phyloP scores from a whole-genome alignment of 2,113 vertebrate species.

The Kryptolebias marmoratus region DNA sequence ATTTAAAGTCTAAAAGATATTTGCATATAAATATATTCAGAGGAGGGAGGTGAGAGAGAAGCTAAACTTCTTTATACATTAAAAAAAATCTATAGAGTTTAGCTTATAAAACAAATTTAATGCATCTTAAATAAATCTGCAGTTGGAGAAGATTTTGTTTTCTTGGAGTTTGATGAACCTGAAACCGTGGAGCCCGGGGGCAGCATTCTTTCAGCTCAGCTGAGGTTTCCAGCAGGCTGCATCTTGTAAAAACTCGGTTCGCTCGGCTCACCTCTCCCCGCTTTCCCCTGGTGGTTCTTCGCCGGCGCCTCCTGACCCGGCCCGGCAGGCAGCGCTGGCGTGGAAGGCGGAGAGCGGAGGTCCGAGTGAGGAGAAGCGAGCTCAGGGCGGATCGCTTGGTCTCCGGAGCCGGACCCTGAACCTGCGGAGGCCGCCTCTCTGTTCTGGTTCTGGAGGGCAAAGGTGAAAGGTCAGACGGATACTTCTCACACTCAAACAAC shows the following conservation, averaged over 20 bases:
- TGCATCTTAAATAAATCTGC: no score
- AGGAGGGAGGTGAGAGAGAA: no score
- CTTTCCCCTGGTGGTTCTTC: slow-evolving; percentile 44
- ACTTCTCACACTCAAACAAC: not conserved
- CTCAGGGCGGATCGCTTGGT: slow-evolving; percentile 41
- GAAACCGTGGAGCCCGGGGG: slow-evolving; percentile 31
- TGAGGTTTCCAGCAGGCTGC: slow-evolving; percentile 44
- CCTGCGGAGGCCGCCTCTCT: slow-evolving; percentile 30
- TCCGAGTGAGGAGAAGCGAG: slow-evolving; percentile 32
- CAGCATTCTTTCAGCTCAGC: slow-evolving; percentile 61
- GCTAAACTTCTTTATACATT: no score
- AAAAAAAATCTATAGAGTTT: no score
- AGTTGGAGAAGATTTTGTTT: no score
- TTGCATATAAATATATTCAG: no score
- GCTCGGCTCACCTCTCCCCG: slow-evolving; percentile 60
- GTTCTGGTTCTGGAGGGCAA: slow-evolving; percentile 52
- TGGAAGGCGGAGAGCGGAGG: slow-evolving; percentile 14
- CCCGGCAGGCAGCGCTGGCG: slow-evolving; percentile 24
- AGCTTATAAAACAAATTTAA: no score
- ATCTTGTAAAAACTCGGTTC: slow-evolving; percentile 44
- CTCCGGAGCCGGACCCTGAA: slow-evolving; percentile 13
- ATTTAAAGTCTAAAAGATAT: no score
- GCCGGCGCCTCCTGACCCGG: slow-evolving; percentile 38
- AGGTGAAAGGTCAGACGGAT: slow-evolving; percentile 12
- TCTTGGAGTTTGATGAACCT: no score